phyloP scores from a whole-genome alignment of 2,113 vertebrate species.

The Irena cyanogastra region DNA sequence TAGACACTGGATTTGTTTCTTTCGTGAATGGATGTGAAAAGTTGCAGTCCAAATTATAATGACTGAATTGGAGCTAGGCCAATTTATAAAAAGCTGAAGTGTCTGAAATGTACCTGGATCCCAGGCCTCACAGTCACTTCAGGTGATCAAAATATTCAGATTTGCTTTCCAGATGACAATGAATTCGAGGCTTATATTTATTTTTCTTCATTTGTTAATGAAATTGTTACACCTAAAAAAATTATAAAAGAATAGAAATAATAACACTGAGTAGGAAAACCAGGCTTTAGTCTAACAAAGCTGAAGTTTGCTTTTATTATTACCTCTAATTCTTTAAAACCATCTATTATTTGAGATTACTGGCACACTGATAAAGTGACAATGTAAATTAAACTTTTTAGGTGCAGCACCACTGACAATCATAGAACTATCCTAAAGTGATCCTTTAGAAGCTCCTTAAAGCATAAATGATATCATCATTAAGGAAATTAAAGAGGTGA shows the following conservation, averaged over 20 bases:
- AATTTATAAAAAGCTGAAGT: background rate
- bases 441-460: background rate
- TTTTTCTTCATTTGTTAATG: background rate
- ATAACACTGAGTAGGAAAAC: background rate
- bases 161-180: background rate
- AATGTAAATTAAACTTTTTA: background rate
- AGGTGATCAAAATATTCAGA: background rate
- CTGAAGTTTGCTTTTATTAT: background rate
- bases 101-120: background rate
- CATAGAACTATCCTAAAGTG: background rate
- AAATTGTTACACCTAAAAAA: background rate
- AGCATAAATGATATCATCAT: background rate
- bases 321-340: background rate
- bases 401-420: background rate
- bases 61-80: background rate
- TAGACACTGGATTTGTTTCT: background rate
- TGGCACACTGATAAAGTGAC: background rate
- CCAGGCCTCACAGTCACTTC: background rate
- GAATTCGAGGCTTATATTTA: background rate
- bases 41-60: background rate
- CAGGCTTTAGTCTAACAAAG: background rate
- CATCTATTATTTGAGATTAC: background rate
- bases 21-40: background rate
- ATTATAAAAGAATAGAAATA: background rate
- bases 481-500: background rate